These are phyloP conservation scores for Deroptyus accipitrinus DNA, from an alignment of 2,113 vertebrate species.

Conservation along the genomic window DNA sequence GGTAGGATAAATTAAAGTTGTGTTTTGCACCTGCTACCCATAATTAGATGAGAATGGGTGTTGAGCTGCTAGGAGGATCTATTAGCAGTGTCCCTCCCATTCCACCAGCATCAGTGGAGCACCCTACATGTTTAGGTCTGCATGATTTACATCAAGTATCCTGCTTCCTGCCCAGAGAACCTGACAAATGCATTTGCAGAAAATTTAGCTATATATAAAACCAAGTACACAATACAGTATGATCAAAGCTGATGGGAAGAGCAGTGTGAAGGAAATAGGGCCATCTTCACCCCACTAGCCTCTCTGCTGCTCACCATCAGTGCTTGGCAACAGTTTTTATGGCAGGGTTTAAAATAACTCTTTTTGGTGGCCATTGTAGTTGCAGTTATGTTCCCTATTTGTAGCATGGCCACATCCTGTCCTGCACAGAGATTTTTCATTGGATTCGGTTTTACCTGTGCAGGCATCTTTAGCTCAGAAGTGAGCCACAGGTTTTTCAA, in stretches of 20 bases:
- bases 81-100: not conserved
- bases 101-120: no score
- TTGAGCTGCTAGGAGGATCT: not conserved
- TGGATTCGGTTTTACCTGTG: not conserved
- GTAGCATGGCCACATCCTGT: not conserved
- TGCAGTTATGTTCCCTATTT: not conserved
- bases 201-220: not conserved
- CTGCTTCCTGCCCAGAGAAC: not conserved
- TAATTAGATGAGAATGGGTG: not conserved
- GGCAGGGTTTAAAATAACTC: not conserved
- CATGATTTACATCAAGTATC: not conserved
- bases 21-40: not conserved
- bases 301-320: not conserved
- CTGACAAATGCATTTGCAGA: not conserved
- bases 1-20: not conserved
- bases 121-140: not conserved
- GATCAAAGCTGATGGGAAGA: not conserved
- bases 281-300: not conserved
- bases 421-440: not conserved
- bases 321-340: not conserved
- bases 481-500: not conserved
- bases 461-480: not conserved
- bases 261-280: not conserved
- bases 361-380: not conserved
- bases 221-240: accelerated